Evolutionary conservation across 2,113 vertebrate species (phyloP).

Genomic region (Tupaia chinensis): DNA sequence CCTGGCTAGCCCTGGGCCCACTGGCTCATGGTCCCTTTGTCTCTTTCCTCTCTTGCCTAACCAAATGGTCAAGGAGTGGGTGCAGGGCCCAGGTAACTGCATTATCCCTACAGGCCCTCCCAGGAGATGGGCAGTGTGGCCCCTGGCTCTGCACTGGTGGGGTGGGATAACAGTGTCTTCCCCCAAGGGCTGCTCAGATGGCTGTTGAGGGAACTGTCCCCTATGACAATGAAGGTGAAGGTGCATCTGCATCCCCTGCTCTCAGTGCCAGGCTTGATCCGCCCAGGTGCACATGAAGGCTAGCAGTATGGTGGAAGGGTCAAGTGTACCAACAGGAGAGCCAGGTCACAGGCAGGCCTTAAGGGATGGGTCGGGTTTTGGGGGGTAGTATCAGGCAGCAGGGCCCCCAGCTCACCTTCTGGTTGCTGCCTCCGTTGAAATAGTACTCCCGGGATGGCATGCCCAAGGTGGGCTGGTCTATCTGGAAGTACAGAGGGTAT

Average conservation of each 20-base stretch:
- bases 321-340: fast-evolving
- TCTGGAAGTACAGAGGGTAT: conserved; percentile 85
- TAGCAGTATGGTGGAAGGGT: background rate
- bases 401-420: conserved; percentile 87
- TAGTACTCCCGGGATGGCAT: conserved; percentile 98
- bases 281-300: background rate
- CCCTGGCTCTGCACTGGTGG: fast-evolving
- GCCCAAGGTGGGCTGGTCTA: conserved; percentile 96
- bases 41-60: background rate
- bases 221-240: background rate
- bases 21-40: fast-evolving
- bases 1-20: fast-evolving
- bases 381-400: fast-evolving
- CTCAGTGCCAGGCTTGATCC: background rate
- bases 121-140: fast-evolving
- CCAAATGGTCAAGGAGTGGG: too few species aligned
- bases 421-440: conserved; percentile 91
- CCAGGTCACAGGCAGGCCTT: background rate
- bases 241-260: background rate
- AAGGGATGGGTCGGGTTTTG: background rate
- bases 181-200: fast-evolving
- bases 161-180: fast-evolving
- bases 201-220: background rate
- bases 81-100: background rate
- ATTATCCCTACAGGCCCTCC: fast-evolving